Evolutionary conservation across 2,113 vertebrate genomes (phyloP), one percentile per base, ranked within the genome.

Genomic region (Ancistrus triradiatus): DNA sequence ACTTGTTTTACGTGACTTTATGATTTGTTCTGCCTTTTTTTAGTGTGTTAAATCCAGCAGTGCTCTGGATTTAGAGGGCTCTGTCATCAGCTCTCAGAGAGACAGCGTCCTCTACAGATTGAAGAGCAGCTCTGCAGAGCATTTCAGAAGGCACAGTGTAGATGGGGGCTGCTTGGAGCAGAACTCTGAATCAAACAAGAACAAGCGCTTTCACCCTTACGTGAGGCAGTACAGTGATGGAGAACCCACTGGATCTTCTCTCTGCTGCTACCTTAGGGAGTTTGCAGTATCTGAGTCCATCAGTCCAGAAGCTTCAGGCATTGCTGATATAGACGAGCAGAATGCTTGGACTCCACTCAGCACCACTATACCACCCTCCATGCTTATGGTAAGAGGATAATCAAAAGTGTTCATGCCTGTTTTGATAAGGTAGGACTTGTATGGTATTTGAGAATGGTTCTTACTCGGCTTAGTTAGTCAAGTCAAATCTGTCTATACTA

Each of bases 191-290:
- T 22, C 46, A 6, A 75, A 65, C 27, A 74, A 75, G 60, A 74
- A 83, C 0, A 74, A 73, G 59, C 87, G 86, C 10, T 97, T 91
- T 74, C 92, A 95, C 65, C 91, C 91, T 0, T 97, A 97, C 80
- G 87, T 81, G 49, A 85, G 86, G 59, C 93, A 92, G 71, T 83
- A 89, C 77, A 88, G 87, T 0, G 92, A 95, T 0, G 79, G 69
- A 43, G 71, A 7, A 66, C 73, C 63, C 1, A 15, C 58, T 3
- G 60, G 40, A 7, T 22, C 22, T 51, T 11, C 63, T 73, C 65
- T 90, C 13, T 90, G 89, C 70, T 83, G 83, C 72, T 83, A 59
- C 2, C 63, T 82, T 0, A 75, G 85, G 51, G 70, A 81, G 1
- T 70, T 83, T 11, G 84, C 84, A 2, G 65, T 74, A 27, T 85